Base-by-base conservation (phyloP, 2,113 vertebrate genomes). In the Triplophysa rosa region DNA sequence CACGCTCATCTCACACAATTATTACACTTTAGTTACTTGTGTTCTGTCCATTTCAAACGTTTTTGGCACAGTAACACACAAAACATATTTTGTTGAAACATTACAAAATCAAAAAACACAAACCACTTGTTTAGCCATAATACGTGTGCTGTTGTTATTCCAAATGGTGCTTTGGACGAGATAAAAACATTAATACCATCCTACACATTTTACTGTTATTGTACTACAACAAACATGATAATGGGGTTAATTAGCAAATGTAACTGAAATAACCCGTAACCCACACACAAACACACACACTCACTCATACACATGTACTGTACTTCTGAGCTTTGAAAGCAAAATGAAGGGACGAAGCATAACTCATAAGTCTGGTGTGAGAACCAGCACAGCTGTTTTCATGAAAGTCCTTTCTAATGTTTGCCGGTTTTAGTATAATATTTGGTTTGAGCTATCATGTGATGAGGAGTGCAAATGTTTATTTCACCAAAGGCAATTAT, bases 231-330 rank as follows among this genome's bases (percentile, higher is more conserved):
- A 49, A 23, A 37, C 79, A 61, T 64, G 65, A 56, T 84, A 81
- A 80, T 74, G 64, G 69, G 63, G 69, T 65, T 74, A 66, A 84
- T 84, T 78, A 81, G 80, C 73, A 81, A 81, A 84, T 64, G 83
- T 70, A 79, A 75, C 19, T 64, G 54, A 54, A 71, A 72, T 49
- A 58, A 77, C 66, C 67, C 29, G 72, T 62, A 45, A 47, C 67
- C 78, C 73, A 63, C 79, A 61, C 65, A 62, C 37, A 65, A 56
- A 45, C 11, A 45, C 33, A 67, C 65, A 61, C 26, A 26, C 58
- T 24, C 67, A 42, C 70, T 11, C 26, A 1, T 23, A 52, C 59
- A 66, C 6, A 24, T 6, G 4, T 24, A 45, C 0, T 29, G 14
- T 75, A 14, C 21, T 47, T 12, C 29, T 52, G 8, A 29, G 12